Evolutionary conservation across 2,888 invertebrate genomes (phyloP).

Genomic region (Trissolcus japonicus): DNA sequence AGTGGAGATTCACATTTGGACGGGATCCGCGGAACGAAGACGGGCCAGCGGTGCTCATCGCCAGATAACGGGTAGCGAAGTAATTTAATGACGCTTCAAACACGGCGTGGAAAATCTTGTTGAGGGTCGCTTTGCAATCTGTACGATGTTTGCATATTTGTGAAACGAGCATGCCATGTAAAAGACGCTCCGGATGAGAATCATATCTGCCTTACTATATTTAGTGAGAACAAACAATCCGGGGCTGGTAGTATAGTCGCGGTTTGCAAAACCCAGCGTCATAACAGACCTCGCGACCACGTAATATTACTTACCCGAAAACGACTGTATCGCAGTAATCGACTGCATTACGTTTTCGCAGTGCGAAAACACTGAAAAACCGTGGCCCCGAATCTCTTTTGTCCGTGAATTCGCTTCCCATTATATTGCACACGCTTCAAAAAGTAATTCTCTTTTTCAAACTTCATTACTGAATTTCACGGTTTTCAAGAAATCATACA

Average conservation of each 20-base stretch:
- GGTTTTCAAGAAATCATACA: background rate
- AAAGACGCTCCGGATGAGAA: constrained; percentile 43
- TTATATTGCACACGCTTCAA: constrained; percentile 32
- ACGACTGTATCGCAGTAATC: constrained; percentile 68
- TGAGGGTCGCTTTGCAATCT: constrained; percentile 1
- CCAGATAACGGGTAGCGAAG: background rate
- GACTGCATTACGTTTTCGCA: constrained; percentile 65
- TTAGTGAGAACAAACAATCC: constrained; percentile 70
- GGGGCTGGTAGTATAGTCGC: constrained; percentile 5
- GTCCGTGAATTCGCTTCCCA: constrained; percentile 5
- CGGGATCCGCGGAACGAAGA: constrained; percentile 28
- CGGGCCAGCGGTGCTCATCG: constrained; percentile 26
- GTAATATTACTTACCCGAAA: constrained; percentile 67
- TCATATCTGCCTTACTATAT: constrained; percentile 68
- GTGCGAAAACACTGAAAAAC: constrained; percentile 12
- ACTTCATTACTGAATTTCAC: constrained; percentile 12
- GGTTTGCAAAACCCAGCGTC: constrained; percentile 30
- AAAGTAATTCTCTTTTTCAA: constrained; percentile 19
- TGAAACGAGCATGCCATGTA: background rate
- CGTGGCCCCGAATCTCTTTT: background rate
- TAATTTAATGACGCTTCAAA: constrained; percentile 38
- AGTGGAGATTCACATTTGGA: constrained; percentile 35
- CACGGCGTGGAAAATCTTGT: constrained; percentile 16
- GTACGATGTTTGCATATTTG: constrained; percentile 4
- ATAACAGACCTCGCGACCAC: constrained; percentile 60